These are phyloP conservation scores for Agonopterix alstromeriana DNA, from an alignment of 2,888 invertebrate species.

Conservation along the genomic window DNA sequence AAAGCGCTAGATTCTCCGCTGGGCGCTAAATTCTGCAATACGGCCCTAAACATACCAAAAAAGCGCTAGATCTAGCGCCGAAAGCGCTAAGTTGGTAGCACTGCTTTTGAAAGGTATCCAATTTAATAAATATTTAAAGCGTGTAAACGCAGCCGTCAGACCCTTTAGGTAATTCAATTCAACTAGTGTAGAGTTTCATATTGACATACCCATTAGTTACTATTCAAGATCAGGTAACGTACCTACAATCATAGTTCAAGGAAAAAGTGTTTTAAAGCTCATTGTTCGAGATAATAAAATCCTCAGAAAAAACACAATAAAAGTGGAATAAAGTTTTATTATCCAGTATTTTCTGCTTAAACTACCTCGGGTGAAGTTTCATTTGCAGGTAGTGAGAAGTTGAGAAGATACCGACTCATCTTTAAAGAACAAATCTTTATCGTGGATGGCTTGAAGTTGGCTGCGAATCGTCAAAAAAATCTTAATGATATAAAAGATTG, in stretches of 20 bases:
- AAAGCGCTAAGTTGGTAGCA: no score
- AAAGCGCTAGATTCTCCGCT: no score
- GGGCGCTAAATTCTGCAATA: no score
- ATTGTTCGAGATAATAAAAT: neutral
- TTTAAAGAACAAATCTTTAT: no score
- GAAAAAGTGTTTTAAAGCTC: neutral
- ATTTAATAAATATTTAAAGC: conserved; percentile 63
- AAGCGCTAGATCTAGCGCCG: no score
- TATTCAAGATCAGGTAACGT: conserved; percentile 2
- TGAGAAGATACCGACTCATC: no score
- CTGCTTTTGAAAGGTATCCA: conserved; percentile 36
- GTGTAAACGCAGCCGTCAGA: conserved; percentile 43
- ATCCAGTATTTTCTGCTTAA: neutral
- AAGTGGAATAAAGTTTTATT: neutral
- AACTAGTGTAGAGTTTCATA: conserved; percentile 56
- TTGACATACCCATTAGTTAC: conserved; percentile 68
- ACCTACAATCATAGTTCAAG: conserved; percentile 22
- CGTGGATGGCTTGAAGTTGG: no score
- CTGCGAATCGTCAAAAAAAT: no score
- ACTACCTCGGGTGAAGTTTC: neutral
- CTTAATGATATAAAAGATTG: no score
- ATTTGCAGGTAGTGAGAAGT: no score
- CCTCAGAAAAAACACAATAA: neutral
- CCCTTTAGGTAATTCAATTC: conserved; percentile 55
- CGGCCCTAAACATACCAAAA: no score